phyloP scores from a whole-genome alignment of 2,888 invertebrate species.

The Andrena haemorrhoa region DNA sequence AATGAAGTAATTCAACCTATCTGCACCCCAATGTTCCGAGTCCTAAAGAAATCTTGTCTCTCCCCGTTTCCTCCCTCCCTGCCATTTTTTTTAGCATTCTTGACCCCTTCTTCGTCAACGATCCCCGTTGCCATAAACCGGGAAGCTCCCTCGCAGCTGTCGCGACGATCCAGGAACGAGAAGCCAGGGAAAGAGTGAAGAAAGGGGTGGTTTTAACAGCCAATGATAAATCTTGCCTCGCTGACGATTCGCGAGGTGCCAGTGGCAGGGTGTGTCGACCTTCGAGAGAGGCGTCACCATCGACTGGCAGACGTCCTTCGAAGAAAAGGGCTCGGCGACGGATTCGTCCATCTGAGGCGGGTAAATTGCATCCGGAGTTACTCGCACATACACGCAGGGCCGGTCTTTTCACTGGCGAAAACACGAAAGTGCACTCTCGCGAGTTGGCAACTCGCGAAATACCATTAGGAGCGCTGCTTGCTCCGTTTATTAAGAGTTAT shows the following conservation, averaged over 20 bases:
- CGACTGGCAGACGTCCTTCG: constrained; percentile 23
- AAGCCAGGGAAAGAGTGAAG: constrained; percentile 24
- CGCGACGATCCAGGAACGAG: constrained; percentile 35
- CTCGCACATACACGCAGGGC: constrained; percentile 41
- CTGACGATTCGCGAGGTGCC: constrained; percentile 70
- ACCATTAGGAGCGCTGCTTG: constrained; percentile 66
- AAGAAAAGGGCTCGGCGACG: constrained; percentile 21
- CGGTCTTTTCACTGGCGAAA: constrained; percentile 52
- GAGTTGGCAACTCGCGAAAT: constrained; percentile 63
- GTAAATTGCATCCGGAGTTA: constrained; percentile 63
- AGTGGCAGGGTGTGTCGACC: constrained; percentile 59
- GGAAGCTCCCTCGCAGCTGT: constrained; percentile 71
- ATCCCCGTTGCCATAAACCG: constrained; percentile 68
- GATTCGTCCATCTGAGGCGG: constrained; percentile 38
- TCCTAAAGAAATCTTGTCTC: too few species aligned
- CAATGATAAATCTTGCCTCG: constrained; percentile 81
- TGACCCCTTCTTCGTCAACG: constrained; percentile 7
- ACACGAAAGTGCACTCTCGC: constrained; percentile 73
- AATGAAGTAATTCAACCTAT: too few species aligned
- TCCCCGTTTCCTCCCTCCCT: too few species aligned
- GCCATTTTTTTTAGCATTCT: not conserved
- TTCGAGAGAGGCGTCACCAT: constrained; percentile 28
- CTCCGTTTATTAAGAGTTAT: constrained; percentile 71
- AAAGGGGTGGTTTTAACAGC: constrained; percentile 51
- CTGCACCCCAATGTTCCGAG: too few species aligned